These are phyloP conservation scores for Actias luna DNA, from an alignment of 2,888 invertebrate genomes.

Conservation along the genomic window DNA sequence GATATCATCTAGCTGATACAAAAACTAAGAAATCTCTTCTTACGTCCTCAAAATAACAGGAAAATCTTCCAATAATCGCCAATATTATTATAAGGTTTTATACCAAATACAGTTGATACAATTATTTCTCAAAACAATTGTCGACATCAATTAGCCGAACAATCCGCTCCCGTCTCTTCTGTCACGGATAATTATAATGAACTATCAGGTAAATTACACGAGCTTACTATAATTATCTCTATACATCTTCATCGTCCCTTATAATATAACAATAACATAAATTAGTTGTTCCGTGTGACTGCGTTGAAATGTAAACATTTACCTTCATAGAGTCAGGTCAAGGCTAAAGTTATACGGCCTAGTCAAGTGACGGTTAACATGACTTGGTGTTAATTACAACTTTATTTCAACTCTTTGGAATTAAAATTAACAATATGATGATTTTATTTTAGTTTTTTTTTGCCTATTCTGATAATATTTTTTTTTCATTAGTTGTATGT, in stretches of 20 bases:
- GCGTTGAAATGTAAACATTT: neutral
- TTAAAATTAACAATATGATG: too few species aligned
- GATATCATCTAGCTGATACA: too few species aligned
- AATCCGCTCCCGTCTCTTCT: neutral
- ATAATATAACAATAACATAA: slow-evolving; percentile 1
- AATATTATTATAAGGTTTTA: too few species aligned
- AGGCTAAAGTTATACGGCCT: neutral
- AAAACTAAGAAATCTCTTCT: too few species aligned
- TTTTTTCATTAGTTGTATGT: too few species aligned
- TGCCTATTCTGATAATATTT: too few species aligned
- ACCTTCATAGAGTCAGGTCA: neutral
- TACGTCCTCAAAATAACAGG: too few species aligned
- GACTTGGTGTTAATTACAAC: neutral
- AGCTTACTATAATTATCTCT: neutral
- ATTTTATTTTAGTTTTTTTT: too few species aligned
- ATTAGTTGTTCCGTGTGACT: neutral
- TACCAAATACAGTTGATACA: too few species aligned
- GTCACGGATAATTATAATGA: slow-evolving; percentile 1
- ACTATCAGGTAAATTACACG: slow-evolving; percentile 2
- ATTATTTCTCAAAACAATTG: neutral
- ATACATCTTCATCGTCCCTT: neutral
- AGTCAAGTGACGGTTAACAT: neutral
- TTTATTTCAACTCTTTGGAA: neutral
- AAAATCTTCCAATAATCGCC: neutral
- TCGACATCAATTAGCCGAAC: neutral